These are phyloP conservation scores for Canis aureus DNA, from an alignment of 2,113 vertebrate genomes.

Conservation along the genomic window DNA sequence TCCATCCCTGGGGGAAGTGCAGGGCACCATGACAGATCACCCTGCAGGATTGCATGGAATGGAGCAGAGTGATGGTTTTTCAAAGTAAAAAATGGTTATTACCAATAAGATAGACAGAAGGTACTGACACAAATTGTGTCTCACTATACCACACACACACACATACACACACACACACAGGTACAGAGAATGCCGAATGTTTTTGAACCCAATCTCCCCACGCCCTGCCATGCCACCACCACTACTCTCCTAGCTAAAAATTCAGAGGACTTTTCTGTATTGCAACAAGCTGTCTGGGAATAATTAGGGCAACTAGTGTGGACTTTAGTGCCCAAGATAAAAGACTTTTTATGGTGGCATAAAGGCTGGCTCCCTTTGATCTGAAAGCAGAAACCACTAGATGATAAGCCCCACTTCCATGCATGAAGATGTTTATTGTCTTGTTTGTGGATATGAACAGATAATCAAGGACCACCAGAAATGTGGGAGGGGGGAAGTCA, in stretches of 20 bases:
- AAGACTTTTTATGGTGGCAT: not conserved
- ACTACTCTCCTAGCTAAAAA: not conserved
- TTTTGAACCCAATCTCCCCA: not conserved
- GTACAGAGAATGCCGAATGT: not conserved
- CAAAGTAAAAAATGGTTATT: not conserved
- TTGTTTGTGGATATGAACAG: not conserved
- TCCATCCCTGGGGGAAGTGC: not conserved
- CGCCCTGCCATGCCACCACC: not conserved
- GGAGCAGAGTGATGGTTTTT: not conserved
- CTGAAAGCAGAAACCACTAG: not conserved
- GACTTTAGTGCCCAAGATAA: not conserved
- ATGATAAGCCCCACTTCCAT: not conserved
- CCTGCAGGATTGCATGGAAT: not conserved
- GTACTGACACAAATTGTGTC: not conserved
- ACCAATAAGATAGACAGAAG: not conserved
- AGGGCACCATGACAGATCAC: not conserved
- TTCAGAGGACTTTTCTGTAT: not conserved
- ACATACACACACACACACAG: not conserved
- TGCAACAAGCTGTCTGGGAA: not conserved
- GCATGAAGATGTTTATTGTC: not conserved
- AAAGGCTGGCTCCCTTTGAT: not conserved
- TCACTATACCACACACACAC: too few relatives aligned
- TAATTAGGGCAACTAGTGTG: not conserved
- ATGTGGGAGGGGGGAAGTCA: not conserved
- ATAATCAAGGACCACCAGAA: not conserved